phyloP scores from a whole-genome alignment of 2,888 invertebrate species.

The Mechanitis messenoides region DNA sequence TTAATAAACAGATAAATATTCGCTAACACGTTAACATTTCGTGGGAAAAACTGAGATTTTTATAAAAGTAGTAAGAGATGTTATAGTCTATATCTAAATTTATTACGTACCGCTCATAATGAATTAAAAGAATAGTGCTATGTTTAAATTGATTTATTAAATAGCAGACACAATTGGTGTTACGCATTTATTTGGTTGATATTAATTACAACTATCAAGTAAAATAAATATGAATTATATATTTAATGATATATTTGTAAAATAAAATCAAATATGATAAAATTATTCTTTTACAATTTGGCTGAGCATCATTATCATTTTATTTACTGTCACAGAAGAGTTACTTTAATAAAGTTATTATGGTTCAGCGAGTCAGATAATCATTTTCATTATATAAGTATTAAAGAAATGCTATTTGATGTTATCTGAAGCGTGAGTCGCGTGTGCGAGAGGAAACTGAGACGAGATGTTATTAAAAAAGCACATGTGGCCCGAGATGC shows the following conservation, averaged over 20 bases:
- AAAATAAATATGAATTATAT: not conserved
- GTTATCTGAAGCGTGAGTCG: conserved; percentile 68
- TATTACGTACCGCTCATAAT: not conserved
- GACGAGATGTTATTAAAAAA: conserved; percentile 70
- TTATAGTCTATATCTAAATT: not conserved
- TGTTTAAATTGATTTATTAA: conserved; percentile 2
- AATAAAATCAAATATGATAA: no score
- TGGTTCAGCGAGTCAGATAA: conserved; percentile 43
- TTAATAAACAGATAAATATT: no score
- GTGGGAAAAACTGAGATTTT: conserved; percentile 58
- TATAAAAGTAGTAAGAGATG: conserved; percentile 35
- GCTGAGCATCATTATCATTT: conserved; percentile 50
- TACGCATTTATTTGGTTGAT: no score
- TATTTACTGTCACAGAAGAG: conserved; percentile 68
- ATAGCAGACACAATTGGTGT: conserved; percentile 30
- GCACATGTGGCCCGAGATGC: conserved; percentile 72
- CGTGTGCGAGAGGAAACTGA: conserved; percentile 65
- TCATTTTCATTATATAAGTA: conserved; percentile 64
- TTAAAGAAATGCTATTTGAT: conserved; percentile 70
- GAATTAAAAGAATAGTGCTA: conserved; percentile 1
- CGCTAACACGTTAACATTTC: conserved; percentile 46
- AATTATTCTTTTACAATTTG: no score
- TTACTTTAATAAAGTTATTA: conserved; percentile 67
- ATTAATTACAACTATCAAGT: no score
- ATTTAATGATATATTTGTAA: no score